phyloP scores from a whole-genome alignment of 1,140 invertebrate species.

The Panagrolaimus sp. region DNA sequence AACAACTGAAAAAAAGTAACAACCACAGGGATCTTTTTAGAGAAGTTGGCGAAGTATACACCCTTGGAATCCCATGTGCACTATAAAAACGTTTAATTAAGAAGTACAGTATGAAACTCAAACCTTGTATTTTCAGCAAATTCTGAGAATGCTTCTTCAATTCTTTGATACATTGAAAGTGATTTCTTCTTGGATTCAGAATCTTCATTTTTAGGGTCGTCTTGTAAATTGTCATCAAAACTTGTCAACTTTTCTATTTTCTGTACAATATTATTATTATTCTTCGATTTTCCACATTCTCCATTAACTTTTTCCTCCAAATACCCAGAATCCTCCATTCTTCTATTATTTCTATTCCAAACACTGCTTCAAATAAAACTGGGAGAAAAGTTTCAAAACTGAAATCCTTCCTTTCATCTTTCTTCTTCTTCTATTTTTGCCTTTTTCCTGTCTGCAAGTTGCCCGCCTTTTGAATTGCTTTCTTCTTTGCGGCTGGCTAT shows the following conservation, averaged over 20 bases:
- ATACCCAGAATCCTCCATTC: too few species aligned
- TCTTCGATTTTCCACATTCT: too few species aligned
- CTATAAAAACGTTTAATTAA: conserved; percentile 31
- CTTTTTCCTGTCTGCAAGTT: too few species aligned
- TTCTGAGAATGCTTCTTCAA: conserved; percentile 30
- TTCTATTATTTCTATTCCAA: too few species aligned
- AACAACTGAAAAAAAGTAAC: conserved; percentile 37
- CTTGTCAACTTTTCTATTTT: conserved; percentile 5
- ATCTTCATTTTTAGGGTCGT: background rate
- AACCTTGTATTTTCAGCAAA: conserved; percentile 40
- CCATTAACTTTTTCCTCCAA: too few species aligned
- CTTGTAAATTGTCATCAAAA: background rate
- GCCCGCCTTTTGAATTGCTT: too few species aligned
- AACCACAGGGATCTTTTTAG: conserved; percentile 36
- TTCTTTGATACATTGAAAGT: background rate
- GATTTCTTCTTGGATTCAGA: background rate
- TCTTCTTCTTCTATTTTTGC: too few species aligned
- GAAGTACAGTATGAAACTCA: background rate
- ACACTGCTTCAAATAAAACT: too few species aligned
- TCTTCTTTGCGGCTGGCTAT: too few species aligned
- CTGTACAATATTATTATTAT: too few species aligned
- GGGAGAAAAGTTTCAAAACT: too few species aligned
- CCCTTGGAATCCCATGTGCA: conserved; percentile 43
- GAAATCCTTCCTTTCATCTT: too few species aligned
- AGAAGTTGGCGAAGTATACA: conserved; percentile 28